Base-by-base conservation (phyloP, 2,113 vertebrate species). In the Girardinichthys multiradiatus region DNA sequence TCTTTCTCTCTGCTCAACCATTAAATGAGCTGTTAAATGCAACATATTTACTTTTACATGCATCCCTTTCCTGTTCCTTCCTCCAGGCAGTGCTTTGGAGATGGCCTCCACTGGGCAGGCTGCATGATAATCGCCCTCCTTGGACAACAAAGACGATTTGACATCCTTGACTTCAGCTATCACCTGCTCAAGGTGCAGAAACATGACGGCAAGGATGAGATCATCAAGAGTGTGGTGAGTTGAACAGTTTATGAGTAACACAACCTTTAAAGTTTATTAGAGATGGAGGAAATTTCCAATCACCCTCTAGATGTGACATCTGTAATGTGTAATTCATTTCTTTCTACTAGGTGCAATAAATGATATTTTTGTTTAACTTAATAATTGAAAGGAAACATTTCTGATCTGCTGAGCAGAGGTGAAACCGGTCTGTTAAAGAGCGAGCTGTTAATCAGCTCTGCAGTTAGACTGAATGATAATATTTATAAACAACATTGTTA, bases 151-250 rank as follows among this genome's bases (percentile, higher is more conserved):
- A 94, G 98, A 12, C 96, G 98, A 81, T 99, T 99, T 0, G 98
- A 99, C 92, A 95, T 99, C 77, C 98, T 99, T 0, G 98, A 99
- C 84, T 99, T 99, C 93, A 99, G 98, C 89, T 99, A 99, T 81
- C 98, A 99, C 77, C 92, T 99, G 33, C 94, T 99, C 29, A 99
- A 99, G 79, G 98, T 99, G 37, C 98, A 99, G 93, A 93, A 98
- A 82, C 98, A 99, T 74, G 98, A 99, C 0, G 97, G 98, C 82
- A 99, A 99, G 84, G 98, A 99, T 2, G 98, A 99, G 87, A 92
- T 98, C 85, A 99, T 99, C 82, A 99, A 99, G 91, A 99, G 98
- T 0, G 98, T 99, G 96, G 98, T 99, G 88, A 93, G 97, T 91
- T 27, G 3, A 31, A 35, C 31, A 33, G 60, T 27, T 14, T 5